Evolutionary conservation across 2,797 vertebrate species (phyloP).

Genomic region (Austrolebias charrua): DNA sequence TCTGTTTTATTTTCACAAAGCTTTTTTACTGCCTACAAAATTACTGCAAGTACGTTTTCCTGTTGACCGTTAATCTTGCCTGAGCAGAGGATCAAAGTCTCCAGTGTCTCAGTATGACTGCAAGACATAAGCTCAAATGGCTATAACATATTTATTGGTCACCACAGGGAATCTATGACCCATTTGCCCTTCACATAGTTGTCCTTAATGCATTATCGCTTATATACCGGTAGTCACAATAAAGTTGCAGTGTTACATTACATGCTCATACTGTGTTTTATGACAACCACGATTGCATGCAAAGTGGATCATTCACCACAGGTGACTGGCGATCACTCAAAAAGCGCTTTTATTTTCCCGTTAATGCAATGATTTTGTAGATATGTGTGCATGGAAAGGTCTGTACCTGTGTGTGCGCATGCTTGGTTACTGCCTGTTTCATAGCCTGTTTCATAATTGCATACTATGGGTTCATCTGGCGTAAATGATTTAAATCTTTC

Average conservation of each 20-base stretch:
- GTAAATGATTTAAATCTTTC: too few relatives aligned
- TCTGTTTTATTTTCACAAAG: constrained; percentile 60
- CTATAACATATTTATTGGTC: constrained; percentile 48
- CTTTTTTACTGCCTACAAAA: constrained; percentile 64
- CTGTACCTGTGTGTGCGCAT: too few relatives aligned
- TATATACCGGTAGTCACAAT: constrained; percentile 35
- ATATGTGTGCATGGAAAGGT: too few relatives aligned
- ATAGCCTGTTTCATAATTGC: too few relatives aligned
- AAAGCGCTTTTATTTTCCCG: constrained; percentile 21
- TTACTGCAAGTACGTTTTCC: constrained; percentile 59
- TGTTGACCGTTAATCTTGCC: constrained; percentile 55
- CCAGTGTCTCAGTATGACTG: constrained; percentile 9
- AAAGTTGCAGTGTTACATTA: constrained; percentile 42
- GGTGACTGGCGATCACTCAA: constrained; percentile 58
- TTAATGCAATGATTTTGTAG: neutral
- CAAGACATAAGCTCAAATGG: constrained; percentile 5
- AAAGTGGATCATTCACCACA: constrained; percentile 67
- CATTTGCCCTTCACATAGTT: constrained; percentile 50
- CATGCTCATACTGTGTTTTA: constrained; percentile 51
- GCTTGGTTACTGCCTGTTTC: too few relatives aligned
- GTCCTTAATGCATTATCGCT: constrained; percentile 31
- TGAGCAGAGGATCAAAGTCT: constrained; percentile 24
- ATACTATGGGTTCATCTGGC: too few relatives aligned
- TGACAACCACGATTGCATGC: constrained; percentile 42
- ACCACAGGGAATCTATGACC: constrained; percentile 51